phyloP scores from a whole-genome alignment of 2,113 vertebrate species.

The Neodontobutis hainanensis region DNA sequence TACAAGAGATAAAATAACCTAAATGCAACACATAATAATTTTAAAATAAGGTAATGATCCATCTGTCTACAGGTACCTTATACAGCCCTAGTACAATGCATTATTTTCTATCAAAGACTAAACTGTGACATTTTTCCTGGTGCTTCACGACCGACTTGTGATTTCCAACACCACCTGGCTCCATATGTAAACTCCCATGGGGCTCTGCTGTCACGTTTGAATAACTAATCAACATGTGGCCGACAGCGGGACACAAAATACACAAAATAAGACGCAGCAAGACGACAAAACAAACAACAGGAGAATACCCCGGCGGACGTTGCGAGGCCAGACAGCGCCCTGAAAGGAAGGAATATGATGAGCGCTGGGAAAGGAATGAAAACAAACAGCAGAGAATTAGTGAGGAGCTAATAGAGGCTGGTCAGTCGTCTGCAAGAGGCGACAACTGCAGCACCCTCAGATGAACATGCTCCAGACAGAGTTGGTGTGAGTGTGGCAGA shows the following conservation, averaged over 20 bases:
- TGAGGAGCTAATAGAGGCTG: neutral
- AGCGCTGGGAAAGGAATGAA: neutral
- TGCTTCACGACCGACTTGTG: too few species aligned
- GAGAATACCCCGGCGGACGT: neutral
- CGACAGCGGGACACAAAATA: too few species aligned
- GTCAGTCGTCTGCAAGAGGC: neutral
- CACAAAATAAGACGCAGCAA: neutral
- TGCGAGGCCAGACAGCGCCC: neutral
- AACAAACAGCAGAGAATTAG: too few species aligned
- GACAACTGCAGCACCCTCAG: neutral
- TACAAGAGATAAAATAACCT: too few species aligned
- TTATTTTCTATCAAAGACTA: too few species aligned
- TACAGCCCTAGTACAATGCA: too few species aligned
- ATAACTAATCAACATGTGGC: neutral
- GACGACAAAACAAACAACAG: neutral
- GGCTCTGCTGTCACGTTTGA: neutral
- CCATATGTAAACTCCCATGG: neutral
- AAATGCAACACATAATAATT: too few species aligned
- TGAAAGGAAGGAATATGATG: neutral
- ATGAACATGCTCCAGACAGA: neutral
- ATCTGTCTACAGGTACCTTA: too few species aligned
- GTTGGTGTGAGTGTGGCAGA: neutral
- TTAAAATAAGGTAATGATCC: too few species aligned
- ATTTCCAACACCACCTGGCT: neutral
- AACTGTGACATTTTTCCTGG: too few species aligned